Evolutionary conservation across 1,140 invertebrate genomes (phyloP).

Genomic region (Brachionus koreanus): DNA sequence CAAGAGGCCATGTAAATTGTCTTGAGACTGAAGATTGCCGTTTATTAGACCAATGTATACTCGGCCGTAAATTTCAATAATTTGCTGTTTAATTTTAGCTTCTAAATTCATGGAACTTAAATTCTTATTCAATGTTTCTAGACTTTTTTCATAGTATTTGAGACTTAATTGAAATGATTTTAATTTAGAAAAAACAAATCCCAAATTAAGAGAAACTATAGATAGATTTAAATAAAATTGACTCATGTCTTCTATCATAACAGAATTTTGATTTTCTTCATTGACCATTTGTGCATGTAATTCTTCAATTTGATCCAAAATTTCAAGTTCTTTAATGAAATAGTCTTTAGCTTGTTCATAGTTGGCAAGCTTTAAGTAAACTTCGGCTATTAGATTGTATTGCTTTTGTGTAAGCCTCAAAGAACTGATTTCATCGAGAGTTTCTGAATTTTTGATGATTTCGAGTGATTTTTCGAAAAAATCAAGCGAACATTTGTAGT

Average conservation of each 20-base stretch:
- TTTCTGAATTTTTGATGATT: neutral
- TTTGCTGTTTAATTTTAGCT: neutral
- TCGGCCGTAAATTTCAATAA: conserved; percentile 17
- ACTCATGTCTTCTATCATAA: neutral
- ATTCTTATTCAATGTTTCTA: neutral
- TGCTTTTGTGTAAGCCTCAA: neutral
- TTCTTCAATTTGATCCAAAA: neutral
- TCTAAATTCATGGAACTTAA: neutral
- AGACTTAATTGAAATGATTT: neutral
- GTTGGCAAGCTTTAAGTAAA: neutral
- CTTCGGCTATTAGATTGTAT: neutral
- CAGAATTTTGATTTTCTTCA: neutral
- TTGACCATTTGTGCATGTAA: neutral
- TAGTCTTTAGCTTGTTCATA: conserved; percentile 21
- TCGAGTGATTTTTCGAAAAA: conserved; percentile 17
- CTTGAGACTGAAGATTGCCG: neutral
- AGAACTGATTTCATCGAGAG: neutral
- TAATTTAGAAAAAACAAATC: conserved; percentile 11
- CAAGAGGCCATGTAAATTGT: conserved; percentile 6
- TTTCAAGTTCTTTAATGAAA: conserved; percentile 10
- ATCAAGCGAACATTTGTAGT: neutral
- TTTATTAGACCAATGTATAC: conserved; percentile 36
- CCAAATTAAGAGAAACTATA: conserved; percentile 22
- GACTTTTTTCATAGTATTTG: conserved; percentile 26
- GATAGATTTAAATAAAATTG: conserved; percentile 37